These are phyloP conservation scores for Oreochromis spilurus DNA, from an alignment of 2,113 vertebrate species.

Conservation along the genomic window DNA sequence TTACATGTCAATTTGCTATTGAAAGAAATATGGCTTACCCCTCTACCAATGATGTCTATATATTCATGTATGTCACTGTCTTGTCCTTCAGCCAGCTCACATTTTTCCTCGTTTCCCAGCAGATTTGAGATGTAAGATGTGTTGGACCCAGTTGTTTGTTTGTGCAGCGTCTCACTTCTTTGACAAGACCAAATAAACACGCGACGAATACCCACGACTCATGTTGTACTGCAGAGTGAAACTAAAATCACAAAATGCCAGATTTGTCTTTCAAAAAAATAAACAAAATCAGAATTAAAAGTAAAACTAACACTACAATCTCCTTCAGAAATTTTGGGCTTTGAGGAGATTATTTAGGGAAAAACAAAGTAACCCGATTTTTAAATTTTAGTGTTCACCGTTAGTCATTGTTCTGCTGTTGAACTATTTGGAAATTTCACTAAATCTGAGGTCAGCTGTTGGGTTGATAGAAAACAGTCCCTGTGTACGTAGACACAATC, in stretches of 20 bases:
- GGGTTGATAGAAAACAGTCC: neutral
- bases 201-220: constrained; percentile 44
- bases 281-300: neutral
- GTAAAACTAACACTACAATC: neutral
- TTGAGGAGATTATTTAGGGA: neutral
- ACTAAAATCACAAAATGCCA: neutral
- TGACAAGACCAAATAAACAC: constrained; percentile 72
- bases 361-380: neutral
- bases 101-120: constrained; percentile 19
- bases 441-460: neutral
- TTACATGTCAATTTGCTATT: constrained; percentile 19
- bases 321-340: neutral
- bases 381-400: neutral
- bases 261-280: neutral
- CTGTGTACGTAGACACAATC: neutral
- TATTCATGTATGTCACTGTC: constrained; percentile 22
- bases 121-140: constrained; percentile 36
- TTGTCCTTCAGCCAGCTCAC: constrained; percentile 20
- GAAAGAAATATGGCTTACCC: constrained; percentile 30
- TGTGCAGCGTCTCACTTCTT: constrained; percentile 58
- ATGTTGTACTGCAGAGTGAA: constrained; percentile 33
- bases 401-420: neutral
- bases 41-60: constrained; percentile 5
- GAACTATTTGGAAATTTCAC: neutral
- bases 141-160: constrained; percentile 19